These are phyloP conservation scores for Taurulus bubalis DNA, from an alignment of 2,113 vertebrate species.

Conservation along the genomic window DNA sequence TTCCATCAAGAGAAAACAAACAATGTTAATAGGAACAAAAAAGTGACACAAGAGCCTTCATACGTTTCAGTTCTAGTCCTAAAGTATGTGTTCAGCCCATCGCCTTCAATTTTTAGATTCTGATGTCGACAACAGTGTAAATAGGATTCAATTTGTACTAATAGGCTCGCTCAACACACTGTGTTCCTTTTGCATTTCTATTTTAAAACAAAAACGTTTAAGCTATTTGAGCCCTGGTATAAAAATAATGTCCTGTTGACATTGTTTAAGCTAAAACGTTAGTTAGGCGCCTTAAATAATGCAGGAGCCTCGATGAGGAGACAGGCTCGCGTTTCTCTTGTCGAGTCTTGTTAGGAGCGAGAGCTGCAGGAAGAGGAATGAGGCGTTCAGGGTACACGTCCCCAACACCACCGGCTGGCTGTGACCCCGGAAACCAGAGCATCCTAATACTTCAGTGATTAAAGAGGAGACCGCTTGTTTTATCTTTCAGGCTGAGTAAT, in stretches of 20 bases:
- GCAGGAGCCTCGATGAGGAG: conserved; percentile 37
- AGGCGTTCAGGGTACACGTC: conserved; percentile 9
- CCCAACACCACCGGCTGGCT: conserved; percentile 8
- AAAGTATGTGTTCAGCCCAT: background rate
- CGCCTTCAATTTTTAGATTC: background rate
- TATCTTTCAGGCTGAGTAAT: background rate
- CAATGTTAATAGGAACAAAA: background rate
- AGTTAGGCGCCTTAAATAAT: conserved; percentile 39
- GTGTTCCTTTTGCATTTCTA: background rate
- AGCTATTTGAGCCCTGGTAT: background rate
- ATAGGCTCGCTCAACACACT: background rate
- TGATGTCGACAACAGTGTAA: background rate
- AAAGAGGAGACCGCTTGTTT: background rate
- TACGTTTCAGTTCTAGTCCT: background rate
- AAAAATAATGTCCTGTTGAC: background rate
- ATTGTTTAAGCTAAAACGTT: background rate
- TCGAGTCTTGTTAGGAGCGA: conserved; percentile 40
- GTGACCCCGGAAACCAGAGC: conserved; percentile 38
- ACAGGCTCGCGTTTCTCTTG: conserved; percentile 56
- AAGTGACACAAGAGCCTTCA: background rate
- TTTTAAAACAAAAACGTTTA: background rate
- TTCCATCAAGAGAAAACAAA: background rate
- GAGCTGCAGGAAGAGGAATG: conserved; percentile 28
- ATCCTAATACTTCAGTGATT: conserved; percentile 22
- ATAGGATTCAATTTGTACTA: background rate